phyloP scores from a whole-genome alignment of 2,113 vertebrate species.

The Oryzias javanicus region DNA sequence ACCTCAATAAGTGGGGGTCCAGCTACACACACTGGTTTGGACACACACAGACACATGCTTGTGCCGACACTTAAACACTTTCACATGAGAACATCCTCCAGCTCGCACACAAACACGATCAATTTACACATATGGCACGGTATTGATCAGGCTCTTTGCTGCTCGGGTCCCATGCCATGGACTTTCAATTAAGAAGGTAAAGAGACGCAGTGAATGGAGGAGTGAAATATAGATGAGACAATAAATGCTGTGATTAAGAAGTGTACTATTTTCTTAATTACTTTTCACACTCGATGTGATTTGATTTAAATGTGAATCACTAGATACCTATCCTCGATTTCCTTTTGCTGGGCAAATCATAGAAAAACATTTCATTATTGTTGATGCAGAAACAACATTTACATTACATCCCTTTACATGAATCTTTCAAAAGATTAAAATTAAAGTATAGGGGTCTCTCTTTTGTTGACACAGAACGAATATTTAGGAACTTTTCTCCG shows the following conservation, averaged over 20 bases:
- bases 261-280: slow-evolving; percentile 3
- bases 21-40: slow-evolving; percentile 9
- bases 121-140: slow-evolving; percentile 66
- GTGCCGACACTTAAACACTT: slow-evolving; percentile 43
- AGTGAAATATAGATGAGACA: slow-evolving; percentile 47
- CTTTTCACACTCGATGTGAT: not conserved
- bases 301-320: slow-evolving; percentile 8
- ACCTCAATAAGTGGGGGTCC: slow-evolving; percentile 64
- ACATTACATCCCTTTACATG: no score
- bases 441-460: no score
- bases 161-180: slow-evolving; percentile 64
- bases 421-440: no score
- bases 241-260: slow-evolving; percentile 31
- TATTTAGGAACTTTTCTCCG: no score
- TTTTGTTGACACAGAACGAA: no score
- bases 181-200: slow-evolving; percentile 67
- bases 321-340: not conserved
- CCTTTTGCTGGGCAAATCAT: no score
- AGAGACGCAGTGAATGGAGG: slow-evolving; percentile 35
- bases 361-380: no score
- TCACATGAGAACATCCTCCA: slow-evolving; percentile 13
- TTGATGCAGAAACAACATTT: no score
- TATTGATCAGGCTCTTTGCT: slow-evolving; percentile 73
- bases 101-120: slow-evolving; percentile 54
- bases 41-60: slow-evolving; percentile 6